phyloP scores from a whole-genome alignment of 2,888 invertebrate species.

The Drosophila paracracens region DNA sequence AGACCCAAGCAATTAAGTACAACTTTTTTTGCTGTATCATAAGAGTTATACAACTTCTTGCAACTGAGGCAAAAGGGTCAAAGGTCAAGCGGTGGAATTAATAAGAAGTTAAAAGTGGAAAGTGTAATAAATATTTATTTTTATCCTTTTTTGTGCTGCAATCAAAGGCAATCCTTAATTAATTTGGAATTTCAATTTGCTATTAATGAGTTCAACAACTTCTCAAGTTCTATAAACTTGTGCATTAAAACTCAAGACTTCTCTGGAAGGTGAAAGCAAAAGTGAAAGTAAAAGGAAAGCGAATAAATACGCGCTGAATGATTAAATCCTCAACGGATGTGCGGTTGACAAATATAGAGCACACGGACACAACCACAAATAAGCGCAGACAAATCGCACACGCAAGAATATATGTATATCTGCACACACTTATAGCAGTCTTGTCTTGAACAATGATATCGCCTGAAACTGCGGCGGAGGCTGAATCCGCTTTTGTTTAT shows the following conservation, averaged over 20 bases:
- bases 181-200: constrained; percentile 55
- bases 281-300: constrained; percentile 4
- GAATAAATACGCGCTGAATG: constrained; percentile 35
- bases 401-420: background rate
- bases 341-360: constrained; percentile 53
- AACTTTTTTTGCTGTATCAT: background rate
- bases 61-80: constrained; percentile 7
- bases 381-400: constrained; percentile 4
- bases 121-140: constrained; percentile 26
- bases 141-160: constrained; percentile 4
- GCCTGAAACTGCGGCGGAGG: background rate
- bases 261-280: constrained; percentile 28
- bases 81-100: constrained; percentile 34
- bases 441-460: constrained; percentile 20
- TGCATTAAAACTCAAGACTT: constrained; percentile 34
- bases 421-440: background rate
- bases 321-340: constrained; percentile 51
- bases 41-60: constrained; percentile 8
- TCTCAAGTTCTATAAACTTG: constrained; percentile 40
- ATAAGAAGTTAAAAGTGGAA: constrained; percentile 23
- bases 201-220: constrained; percentile 41
- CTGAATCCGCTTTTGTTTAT: constrained; percentile 74
- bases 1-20: constrained; percentile 14
- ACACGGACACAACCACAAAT: constrained; percentile 12
- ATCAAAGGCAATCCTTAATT: constrained; percentile 52